These are phyloP conservation scores for Drosophila macrospina DNA, from an alignment of 2,888 invertebrate species.

Conservation along the genomic window DNA sequence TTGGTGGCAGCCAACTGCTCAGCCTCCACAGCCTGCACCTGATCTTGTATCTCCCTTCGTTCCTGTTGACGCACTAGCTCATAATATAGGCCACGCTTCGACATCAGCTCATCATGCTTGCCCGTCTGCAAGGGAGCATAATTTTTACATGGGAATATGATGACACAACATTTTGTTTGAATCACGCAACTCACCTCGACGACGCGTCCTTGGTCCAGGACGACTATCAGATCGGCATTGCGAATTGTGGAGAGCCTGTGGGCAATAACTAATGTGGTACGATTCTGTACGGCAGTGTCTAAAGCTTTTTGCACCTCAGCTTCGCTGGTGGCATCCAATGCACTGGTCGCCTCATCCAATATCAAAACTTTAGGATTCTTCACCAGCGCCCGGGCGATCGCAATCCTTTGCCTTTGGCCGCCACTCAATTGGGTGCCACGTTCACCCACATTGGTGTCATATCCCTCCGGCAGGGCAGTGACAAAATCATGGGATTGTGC, in stretches of 20 bases:
- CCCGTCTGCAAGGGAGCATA: constrained; percentile 88
- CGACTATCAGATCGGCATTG: constrained; percentile 96
- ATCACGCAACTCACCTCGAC: constrained; percentile 89
- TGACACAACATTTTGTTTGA: not conserved
- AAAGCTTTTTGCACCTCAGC: constrained; percentile 95
- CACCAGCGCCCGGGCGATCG: constrained; percentile 96
- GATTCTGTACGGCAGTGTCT: constrained; percentile 92
- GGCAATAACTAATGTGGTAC: constrained; percentile 98
- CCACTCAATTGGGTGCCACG: constrained; percentile 96
- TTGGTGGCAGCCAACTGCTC: constrained; percentile 11
- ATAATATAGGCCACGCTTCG: constrained; percentile 93
- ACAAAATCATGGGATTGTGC: constrained; percentile 98
- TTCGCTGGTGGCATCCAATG: constrained; percentile 96
- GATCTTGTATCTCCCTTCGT: constrained; percentile 83
- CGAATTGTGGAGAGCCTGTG: constrained; percentile 96
- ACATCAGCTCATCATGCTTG: constrained; percentile 92
- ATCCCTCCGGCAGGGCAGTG: constrained; percentile 91
- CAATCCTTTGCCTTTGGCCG: constrained; percentile 97
- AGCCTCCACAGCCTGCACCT: constrained; percentile 38
- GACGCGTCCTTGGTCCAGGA: constrained; percentile 92
- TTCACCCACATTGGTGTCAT: constrained; percentile 95
- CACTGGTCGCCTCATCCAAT: constrained; percentile 98
- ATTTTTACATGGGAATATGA: not conserved
- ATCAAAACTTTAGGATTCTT: constrained; percentile 95
- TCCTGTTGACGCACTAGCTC: constrained; percentile 92